Conservation (phyloP, 2,113 vertebrate species). For the Plecotus auritus region DNA sequence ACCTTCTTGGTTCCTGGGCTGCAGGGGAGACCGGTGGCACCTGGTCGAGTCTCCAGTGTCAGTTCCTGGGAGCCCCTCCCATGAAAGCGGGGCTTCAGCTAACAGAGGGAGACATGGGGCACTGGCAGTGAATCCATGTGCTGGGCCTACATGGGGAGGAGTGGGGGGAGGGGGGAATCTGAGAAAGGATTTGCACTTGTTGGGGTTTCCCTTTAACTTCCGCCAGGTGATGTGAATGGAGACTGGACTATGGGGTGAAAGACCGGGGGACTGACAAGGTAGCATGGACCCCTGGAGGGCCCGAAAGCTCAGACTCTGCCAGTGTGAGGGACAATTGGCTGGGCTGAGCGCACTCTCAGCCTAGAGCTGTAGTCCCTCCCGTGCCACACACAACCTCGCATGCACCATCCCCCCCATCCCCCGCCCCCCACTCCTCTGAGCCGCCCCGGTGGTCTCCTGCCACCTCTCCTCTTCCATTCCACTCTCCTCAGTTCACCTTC, state of each 20-base stretch:
- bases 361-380: rapidly evolving
- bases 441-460: rapidly evolving
- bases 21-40: background rate
- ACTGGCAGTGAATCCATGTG: background rate
- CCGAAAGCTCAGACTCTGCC: background rate
- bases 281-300: background rate
- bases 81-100: background rate
- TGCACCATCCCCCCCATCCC: rapidly evolving
- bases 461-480: no score
- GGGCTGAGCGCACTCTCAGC: background rate
- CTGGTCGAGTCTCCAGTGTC: background rate
- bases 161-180: no score
- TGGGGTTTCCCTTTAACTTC: background rate
- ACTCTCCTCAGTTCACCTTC: background rate
- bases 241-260: background rate
- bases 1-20: background rate
- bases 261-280: rapidly evolving
- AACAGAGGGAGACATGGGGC: background rate
- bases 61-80: background rate
- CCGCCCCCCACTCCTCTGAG: rapidly evolving
- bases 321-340: rapidly evolving
- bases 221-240: background rate
- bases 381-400: no score
- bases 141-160: background rate
- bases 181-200: background rate